These are phyloP conservation scores for Orius insidiosus DNA, from an alignment of 1,140 invertebrate genomes.

Conservation along the genomic window DNA sequence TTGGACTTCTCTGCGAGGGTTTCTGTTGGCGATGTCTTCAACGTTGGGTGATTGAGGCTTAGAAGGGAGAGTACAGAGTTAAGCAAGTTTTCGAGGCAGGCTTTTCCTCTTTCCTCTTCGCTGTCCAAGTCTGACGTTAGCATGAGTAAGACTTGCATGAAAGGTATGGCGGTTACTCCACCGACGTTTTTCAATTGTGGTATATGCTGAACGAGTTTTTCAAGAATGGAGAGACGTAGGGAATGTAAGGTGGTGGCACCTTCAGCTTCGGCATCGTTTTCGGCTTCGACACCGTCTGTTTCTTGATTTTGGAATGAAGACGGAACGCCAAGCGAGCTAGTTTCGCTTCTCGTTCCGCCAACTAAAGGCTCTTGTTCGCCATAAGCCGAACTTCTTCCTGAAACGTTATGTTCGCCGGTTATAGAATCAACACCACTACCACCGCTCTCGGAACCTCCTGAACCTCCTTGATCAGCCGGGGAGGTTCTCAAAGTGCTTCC, in stretches of 20 bases:
- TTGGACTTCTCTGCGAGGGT: slow-evolving; percentile 58
- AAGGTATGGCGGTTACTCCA: slow-evolving; percentile 75
- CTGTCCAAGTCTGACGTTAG: slow-evolving; percentile 77
- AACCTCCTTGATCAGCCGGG: slow-evolving; percentile 64
- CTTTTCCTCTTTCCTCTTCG: slow-evolving; percentile 58
- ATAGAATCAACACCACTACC: slow-evolving; percentile 81
- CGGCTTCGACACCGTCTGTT: slow-evolving; percentile 26
- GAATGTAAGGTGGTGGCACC: slow-evolving; percentile 35
- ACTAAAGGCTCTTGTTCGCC: slow-evolving; percentile 40
- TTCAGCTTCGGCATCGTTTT: slow-evolving; percentile 25
- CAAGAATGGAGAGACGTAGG: slow-evolving; percentile 46
- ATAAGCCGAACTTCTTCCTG: slow-evolving; percentile 75
- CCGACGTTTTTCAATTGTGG: slow-evolving; percentile 39
- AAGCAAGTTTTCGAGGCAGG: slow-evolving; percentile 56
- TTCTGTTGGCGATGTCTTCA: slow-evolving; percentile 37
- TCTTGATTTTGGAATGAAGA: slow-evolving; percentile 24
- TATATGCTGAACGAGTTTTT: slow-evolving; percentile 43
- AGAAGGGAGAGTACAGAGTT: slow-evolving; percentile 57
- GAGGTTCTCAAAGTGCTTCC: slow-evolving; percentile 79
- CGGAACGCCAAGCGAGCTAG: slow-evolving; percentile 34
- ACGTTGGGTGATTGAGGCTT: slow-evolving; percentile 44
- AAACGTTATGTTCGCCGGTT: slow-evolving; percentile 65
- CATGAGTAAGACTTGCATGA: slow-evolving; percentile 79
- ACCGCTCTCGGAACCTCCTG: slow-evolving; percentile 65
- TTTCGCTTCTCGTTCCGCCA: slow-evolving; percentile 25